A percentile compares a stretch with the other conserved stretches of the same genome.
These are phyloP conservation scores for Acholoe squamosa DNA, from an alignment of 2,888 invertebrate genomes.

Conservation along the genomic window DNA sequence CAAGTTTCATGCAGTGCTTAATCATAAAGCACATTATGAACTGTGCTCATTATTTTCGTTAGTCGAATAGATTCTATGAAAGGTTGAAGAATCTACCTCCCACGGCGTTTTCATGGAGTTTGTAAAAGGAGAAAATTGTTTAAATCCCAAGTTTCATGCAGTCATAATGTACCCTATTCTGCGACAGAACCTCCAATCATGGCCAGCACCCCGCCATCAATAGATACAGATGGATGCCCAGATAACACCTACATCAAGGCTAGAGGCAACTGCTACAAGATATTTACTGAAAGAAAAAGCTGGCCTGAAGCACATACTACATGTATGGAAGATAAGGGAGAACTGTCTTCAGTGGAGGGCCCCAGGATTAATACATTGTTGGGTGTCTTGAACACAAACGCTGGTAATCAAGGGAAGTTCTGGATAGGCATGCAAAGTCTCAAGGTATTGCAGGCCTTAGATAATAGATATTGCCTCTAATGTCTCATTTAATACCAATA, in stretches of 20 bases:
- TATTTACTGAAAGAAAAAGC: not conserved
- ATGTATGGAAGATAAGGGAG: constrained; percentile 33
- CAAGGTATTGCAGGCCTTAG: too few relatives aligned
- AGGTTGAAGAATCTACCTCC: too few relatives aligned
- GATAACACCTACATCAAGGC: not conserved
- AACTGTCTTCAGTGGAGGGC: not conserved
- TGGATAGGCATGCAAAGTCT: constrained; percentile 12
- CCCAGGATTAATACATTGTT: not conserved
- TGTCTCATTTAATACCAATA: too few relatives aligned
- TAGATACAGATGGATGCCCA: not conserved
- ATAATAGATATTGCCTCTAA: too few relatives aligned
- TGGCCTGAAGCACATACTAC: constrained; percentile 37
- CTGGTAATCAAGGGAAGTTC: too few relatives aligned
- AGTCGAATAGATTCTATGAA: too few relatives aligned
- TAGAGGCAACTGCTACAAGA: constrained; percentile 46
- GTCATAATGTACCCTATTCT: not conserved
- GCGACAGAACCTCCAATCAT: not conserved
- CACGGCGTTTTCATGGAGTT: too few relatives aligned
- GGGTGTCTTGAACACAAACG: not conserved
- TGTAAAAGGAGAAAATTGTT: too few relatives aligned
- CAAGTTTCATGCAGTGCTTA: too few relatives aligned
- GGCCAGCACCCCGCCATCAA: not conserved
- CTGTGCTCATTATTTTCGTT: too few relatives aligned
- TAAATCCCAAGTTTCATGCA: too few relatives aligned
- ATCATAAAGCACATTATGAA: too few relatives aligned